Percentiles rank a stretch among this genome's conserved stretches.
phyloP scores from a whole-genome alignment of 1,140 invertebrate species.

The Mizuhopecten yessoensis region DNA sequence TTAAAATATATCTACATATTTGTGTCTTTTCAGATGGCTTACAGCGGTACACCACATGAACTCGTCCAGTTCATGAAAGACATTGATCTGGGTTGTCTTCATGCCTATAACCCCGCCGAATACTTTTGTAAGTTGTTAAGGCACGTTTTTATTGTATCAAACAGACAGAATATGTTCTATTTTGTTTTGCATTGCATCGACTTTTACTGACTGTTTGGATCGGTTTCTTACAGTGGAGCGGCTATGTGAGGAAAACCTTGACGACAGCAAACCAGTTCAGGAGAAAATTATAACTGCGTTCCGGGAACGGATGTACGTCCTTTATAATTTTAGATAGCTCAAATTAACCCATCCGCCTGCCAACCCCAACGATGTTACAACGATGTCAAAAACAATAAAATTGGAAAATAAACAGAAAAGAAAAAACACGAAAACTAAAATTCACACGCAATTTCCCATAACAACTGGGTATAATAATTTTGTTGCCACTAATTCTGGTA shows the following conservation, averaged over 20 bases:
- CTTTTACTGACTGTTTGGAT: neutral
- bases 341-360: too few species aligned
- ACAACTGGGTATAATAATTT: too few species aligned
- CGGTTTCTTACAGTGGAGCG: slow-evolving; percentile 51
- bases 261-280: slow-evolving; percentile 54
- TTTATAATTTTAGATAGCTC: too few species aligned
- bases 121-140: slow-evolving; percentile 51
- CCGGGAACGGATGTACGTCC: slow-evolving; percentile 48
- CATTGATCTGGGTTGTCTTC: neutral
- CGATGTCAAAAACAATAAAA: too few species aligned
- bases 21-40: slow-evolving; percentile 47
- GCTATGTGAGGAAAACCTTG: slow-evolving; percentile 50
- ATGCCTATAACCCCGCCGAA: slow-evolving; percentile 48
- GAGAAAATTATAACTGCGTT: slow-evolving; percentile 53
- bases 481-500: too few species aligned
- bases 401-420: too few species aligned
- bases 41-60: slow-evolving; percentile 46
- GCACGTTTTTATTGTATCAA: neutral
- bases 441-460: too few species aligned
- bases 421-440: too few species aligned
- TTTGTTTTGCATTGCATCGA: neutral
- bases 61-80: slow-evolving; percentile 45
- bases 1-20: too few species aligned
- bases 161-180: neutral
- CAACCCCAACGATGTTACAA: too few species aligned